Percentiles rank a stretch among this genome's conserved stretches.
These are phyloP conservation scores for Phyllostomus discolor DNA, from an alignment of 2,113 vertebrate species.

Conservation along the genomic window DNA sequence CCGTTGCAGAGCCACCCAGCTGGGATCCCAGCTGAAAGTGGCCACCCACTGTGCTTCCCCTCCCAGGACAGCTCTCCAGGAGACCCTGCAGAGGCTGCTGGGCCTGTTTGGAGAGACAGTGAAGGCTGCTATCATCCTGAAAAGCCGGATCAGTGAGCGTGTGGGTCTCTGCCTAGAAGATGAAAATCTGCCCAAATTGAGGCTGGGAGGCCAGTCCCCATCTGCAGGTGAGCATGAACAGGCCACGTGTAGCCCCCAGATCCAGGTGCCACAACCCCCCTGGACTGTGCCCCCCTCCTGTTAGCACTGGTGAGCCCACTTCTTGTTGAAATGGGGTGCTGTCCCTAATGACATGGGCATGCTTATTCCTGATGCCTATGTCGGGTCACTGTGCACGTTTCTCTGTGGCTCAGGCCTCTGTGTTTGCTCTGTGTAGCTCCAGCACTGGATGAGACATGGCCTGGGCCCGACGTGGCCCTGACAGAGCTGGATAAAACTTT, in stretches of 20 bases:
- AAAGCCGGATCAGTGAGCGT: constrained; percentile 87
- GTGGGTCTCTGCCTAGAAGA: constrained; percentile 79
- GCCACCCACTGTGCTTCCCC: not conserved
- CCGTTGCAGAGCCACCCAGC: not conserved
- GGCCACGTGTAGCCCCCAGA: not conserved
- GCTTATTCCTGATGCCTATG: not conserved
- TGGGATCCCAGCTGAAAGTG: not conserved
- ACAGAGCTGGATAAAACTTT: constrained; percentile 34
- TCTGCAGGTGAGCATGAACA: not conserved
- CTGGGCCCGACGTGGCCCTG: not conserved
- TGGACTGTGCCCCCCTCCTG: not conserved
- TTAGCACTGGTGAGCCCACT: not conserved
- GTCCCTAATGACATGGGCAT: not conserved
- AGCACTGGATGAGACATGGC: constrained; percentile 60
- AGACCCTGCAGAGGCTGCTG: constrained; percentile 83
- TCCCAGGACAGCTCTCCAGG: constrained; percentile 81
- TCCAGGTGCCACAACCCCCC: rapidly evolving
- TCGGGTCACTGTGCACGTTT: not conserved
- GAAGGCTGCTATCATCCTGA: constrained; percentile 79
- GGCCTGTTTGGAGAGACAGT: constrained; percentile 87
- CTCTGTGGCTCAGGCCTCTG: not conserved
- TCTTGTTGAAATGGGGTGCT: not conserved
- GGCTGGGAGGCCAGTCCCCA: not conserved
- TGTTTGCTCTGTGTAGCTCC: not conserved
- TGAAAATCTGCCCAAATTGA: rapidly evolving